Base-by-base conservation (phyloP, 2,797 vertebrate species). In the Perodicticus potto region DNA sequence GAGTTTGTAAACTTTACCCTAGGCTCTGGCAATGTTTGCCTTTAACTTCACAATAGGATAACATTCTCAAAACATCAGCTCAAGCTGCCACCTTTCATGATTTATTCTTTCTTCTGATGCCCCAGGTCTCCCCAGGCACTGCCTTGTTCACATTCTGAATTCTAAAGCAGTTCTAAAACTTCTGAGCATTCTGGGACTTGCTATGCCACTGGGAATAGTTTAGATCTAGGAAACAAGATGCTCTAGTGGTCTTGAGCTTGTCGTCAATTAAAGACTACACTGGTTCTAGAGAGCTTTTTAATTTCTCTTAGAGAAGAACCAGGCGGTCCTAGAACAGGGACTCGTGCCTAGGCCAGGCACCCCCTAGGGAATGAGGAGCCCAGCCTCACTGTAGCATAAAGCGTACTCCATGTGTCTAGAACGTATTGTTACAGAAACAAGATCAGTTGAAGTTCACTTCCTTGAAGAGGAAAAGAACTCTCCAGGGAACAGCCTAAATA, bases 391-490 rank as follows among this genome's bases (percentile, higher is more conserved):
- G 14, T 43, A 81, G 61, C 72, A 65, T 43, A 83, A 93, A 81
- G 72, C 85, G 63, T 23, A 59, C 23, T 65, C 69, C 40, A 53
- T n/a, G 69, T 57, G 63, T 93, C 89, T 29, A 95, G 84, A 91
- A 78, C 5, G 2, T 80, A 63, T 13, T 74, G 63, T 65, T 84
- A 78, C 10, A 89, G 61, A 95, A 97, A 97, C 73, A 82, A 89
- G 93, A 86, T 94, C 72, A 82, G 72, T 74, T 40, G 89, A 96
- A 89, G 94, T 95, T 94, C 61, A 87, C 78, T 93, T 96, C 45
- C 67, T 91, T 93, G 20, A 95, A 80, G 72, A 91, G 11, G 27
- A n/a, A 96, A 94, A 93, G 73, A 23, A 84, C 82, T 82, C 90
- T 87, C 92, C 45, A 91, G 93, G 72, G 34, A 93, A 10, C 49